A percentile compares a stretch with the other conserved stretches of the same genome.
Conservation (phyloP, 2,888 invertebrate species). For the Xestobium rufovillosum region DNA sequence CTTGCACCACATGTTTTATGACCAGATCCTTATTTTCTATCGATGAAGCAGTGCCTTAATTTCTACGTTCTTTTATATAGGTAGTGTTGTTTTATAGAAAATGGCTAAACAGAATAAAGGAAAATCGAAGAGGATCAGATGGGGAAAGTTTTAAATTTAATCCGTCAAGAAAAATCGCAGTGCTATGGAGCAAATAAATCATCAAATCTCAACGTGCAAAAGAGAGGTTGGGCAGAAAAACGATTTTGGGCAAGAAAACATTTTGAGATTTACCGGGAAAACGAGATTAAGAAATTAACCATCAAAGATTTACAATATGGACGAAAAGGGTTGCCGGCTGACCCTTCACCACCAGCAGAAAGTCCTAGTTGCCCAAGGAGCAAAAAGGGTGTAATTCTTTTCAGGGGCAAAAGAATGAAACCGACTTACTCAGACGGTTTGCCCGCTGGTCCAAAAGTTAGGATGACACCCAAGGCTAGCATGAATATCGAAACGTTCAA, state of each 20-base stretch:
- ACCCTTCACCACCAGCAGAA: too few species aligned
- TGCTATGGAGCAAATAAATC: too few species aligned
- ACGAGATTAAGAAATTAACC: too few species aligned
- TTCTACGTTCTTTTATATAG: background rate
- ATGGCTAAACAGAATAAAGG: background rate
- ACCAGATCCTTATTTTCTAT: too few species aligned
- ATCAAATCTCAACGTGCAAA: too few species aligned
- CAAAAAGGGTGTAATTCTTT: constrained; percentile 28
- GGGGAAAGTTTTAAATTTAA: background rate
- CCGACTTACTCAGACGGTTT: constrained; percentile 21
- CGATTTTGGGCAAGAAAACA: too few species aligned
- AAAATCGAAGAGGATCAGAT: background rate
- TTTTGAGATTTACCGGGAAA: too few species aligned
- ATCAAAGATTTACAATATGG: too few species aligned
- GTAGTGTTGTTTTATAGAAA: background rate
- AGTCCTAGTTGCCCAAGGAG: too few species aligned
- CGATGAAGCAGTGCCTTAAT: background rate
- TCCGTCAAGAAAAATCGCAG: background rate
- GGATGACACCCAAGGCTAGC: constrained; percentile 24
- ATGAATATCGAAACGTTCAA: constrained; percentile 24
- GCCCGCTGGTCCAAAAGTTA: constrained; percentile 17
- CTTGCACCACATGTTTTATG: too few species aligned
- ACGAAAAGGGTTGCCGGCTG: too few species aligned
- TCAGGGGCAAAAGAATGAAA: constrained; percentile 21
- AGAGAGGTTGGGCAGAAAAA: constrained; percentile 1